Conservation (phyloP, 2,888 invertebrate species). For the Drosophila barbarae region DNA sequence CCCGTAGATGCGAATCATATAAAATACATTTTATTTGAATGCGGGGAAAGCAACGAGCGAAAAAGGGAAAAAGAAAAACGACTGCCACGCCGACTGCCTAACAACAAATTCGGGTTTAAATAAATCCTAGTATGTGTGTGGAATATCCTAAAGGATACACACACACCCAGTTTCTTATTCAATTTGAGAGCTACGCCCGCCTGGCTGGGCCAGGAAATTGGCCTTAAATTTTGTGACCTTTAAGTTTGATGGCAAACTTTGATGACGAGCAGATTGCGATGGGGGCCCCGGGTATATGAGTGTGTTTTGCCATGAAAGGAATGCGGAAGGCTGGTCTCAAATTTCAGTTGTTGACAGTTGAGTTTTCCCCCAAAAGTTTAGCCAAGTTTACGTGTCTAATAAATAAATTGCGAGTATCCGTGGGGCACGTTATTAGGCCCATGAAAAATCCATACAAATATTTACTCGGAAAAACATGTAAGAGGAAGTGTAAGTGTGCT, state of each 20-base stretch:
- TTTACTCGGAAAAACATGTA: constrained; percentile 24
- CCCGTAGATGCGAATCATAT: constrained; percentile 65
- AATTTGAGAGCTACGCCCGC: constrained; percentile 36
- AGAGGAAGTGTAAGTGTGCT: constrained; percentile 19
- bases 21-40: constrained; percentile 59
- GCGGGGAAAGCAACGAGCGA: constrained; percentile 13
- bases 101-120: constrained; percentile 44
- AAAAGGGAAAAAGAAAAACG: constrained; percentile 4
- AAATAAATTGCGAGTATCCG: constrained; percentile 7
- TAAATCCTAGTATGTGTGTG: constrained; percentile 13
- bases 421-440: constrained; percentile 20
- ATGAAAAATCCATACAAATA: constrained; percentile 29
- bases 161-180: constrained; percentile 25
- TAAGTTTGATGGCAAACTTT: constrained; percentile 41
- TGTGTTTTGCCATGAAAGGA: neutral
- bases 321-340: neutral
- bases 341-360: constrained; percentile 24
- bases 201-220: constrained; percentile 54
- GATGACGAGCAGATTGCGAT: constrained; percentile 9
- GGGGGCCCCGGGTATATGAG: neutral
- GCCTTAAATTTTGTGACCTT: constrained; percentile 68
- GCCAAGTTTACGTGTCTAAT: constrained; percentile 17
- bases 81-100: constrained; percentile 35
- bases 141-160: constrained; percentile 21
- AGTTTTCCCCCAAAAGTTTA: constrained; percentile 5